These are phyloP conservation scores for Drosophila littoralis DNA, from an alignment of 1,140 invertebrate species.

Conservation along the genomic window DNA sequence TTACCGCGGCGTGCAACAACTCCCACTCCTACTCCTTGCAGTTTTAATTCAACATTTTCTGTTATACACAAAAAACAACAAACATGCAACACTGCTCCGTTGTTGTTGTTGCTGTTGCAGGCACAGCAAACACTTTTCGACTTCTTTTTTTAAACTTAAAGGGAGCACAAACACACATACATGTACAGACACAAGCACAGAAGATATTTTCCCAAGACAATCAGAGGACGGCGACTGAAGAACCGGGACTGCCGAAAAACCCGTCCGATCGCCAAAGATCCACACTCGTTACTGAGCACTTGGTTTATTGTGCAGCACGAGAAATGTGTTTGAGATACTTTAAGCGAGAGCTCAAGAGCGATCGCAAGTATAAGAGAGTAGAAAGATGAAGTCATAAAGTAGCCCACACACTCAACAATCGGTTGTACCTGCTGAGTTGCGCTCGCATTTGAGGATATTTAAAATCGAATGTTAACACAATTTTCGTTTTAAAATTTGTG, in stretches of 20 bases:
- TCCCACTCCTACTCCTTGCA: slow-evolving; percentile 19
- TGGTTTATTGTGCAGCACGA: neutral
- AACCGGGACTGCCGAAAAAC: slow-evolving; percentile 44
- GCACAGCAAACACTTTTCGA: slow-evolving; percentile 68
- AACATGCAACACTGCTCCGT: slow-evolving; percentile 25
- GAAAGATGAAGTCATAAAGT: slow-evolving; percentile 8
- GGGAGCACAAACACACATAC: slow-evolving; percentile 43
- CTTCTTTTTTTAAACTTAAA: slow-evolving; percentile 80
- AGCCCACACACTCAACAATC: slow-evolving; percentile 9
- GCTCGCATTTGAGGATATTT: neutral
- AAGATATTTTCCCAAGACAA: slow-evolving; percentile 74
- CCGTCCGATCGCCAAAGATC: slow-evolving; percentile 58
- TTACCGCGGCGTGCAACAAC: slow-evolving; percentile 41
- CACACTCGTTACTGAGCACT: slow-evolving; percentile 42
- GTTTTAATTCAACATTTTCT: slow-evolving; percentile 62
- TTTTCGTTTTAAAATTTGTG: neutral
- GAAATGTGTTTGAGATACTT: slow-evolving; percentile 33
- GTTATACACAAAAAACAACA: slow-evolving; percentile 76
- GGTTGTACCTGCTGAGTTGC: slow-evolving; percentile 4
- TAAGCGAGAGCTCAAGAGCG: slow-evolving; percentile 17
- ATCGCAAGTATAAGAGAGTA: slow-evolving; percentile 8
- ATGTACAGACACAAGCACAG: slow-evolving; percentile 33
- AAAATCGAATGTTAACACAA: neutral
- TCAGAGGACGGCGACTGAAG: slow-evolving; percentile 58
- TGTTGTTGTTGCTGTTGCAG: slow-evolving; percentile 48